These are phyloP conservation scores for Scolopax rusticola DNA, from an alignment of 2,797 vertebrate species.

Conservation along the genomic window DNA sequence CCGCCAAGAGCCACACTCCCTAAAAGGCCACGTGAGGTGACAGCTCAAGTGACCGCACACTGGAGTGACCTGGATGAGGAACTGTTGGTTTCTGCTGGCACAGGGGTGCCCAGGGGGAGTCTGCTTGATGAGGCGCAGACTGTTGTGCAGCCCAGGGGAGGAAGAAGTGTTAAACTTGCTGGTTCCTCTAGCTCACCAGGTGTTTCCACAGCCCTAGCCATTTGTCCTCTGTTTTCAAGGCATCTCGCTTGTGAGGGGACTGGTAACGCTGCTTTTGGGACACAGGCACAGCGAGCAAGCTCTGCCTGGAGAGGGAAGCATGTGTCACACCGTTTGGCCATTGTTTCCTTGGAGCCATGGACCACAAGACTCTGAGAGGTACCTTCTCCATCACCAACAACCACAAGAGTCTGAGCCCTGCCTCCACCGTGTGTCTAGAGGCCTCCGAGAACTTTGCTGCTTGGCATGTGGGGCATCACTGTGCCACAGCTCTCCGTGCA, in stretches of 20 bases:
- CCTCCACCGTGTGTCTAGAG: neutral
- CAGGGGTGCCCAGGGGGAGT: neutral
- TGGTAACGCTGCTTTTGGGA: neutral
- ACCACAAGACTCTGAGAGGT: neutral
- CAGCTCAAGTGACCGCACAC: neutral
- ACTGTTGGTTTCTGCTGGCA: neutral
- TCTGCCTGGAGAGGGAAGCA: neutral
- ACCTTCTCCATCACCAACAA: neutral
- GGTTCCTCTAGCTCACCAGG: neutral
- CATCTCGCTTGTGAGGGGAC: neutral
- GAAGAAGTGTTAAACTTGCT: neutral
- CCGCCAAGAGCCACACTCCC: rapidly evolving
- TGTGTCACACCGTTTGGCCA: neutral
- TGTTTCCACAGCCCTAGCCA: neutral
- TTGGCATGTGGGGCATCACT: neutral
- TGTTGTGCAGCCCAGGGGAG: neutral
- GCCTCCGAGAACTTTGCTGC: neutral
- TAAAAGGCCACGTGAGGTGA: neutral
- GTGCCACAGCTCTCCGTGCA: neutral
- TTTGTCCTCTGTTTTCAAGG: slow-evolving; percentile 5
- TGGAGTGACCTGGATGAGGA: neutral
- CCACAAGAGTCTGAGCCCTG: rapidly evolving
- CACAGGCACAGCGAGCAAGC: neutral
- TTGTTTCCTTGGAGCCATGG: neutral
- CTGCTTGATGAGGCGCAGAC: neutral